These are phyloP conservation scores for Sylvicapra grimmia DNA, from an alignment of 2,113 vertebrate species.

Conservation along the genomic window DNA sequence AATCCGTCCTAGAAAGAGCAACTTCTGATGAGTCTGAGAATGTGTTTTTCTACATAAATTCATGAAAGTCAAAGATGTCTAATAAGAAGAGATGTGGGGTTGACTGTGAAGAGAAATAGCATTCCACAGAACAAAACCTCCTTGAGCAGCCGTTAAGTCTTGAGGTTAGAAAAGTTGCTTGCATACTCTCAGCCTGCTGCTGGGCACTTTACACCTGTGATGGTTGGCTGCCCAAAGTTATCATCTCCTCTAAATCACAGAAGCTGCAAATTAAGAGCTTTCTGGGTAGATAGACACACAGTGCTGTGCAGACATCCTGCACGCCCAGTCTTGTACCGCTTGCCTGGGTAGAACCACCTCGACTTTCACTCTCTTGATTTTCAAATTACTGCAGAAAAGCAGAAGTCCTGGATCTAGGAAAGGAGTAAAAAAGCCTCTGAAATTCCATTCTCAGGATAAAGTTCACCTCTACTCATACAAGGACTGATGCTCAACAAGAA, in stretches of 20 bases:
- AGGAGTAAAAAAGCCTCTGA: background rate
- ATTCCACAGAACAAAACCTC: background rate
- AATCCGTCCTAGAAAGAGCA: background rate
- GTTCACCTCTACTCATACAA: background rate
- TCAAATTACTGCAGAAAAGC: background rate
- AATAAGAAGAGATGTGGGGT: background rate
- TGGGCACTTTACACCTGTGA: background rate
- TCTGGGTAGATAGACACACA: background rate
- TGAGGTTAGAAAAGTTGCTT: background rate
- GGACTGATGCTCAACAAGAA: background rate
- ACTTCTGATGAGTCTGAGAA: background rate
- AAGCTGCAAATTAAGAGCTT: background rate
- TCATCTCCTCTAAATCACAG: background rate
- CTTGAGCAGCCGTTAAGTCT: background rate
- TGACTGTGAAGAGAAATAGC: background rate
- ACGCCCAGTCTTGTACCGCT: background rate
- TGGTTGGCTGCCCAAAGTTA: background rate
- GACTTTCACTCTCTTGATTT: background rate
- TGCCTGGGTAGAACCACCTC: background rate
- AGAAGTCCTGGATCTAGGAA: background rate
- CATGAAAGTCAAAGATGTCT: background rate
- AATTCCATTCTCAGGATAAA: background rate
- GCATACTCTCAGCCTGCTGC: background rate
- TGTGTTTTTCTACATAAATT: conserved; percentile 1
- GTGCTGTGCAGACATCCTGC: rapidly evolving